Conservation (phyloP, 2,113 vertebrate species). For the Phrynosoma blainvillii region DNA sequence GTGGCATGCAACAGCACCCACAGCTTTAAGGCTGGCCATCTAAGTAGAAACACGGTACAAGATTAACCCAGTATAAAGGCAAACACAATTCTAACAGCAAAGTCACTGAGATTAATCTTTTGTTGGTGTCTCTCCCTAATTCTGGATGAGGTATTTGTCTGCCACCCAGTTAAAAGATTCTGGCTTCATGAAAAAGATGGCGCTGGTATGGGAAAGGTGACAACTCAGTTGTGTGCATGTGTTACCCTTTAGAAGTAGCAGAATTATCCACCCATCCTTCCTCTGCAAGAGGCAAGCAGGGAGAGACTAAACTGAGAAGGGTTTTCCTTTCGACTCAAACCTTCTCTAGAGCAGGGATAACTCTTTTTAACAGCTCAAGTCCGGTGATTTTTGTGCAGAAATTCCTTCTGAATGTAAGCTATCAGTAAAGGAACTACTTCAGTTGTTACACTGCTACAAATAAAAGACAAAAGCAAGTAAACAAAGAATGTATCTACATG, state of each 20-base stretch:
- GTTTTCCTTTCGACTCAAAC: background rate
- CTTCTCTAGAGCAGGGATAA: background rate
- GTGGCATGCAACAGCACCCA: background rate
- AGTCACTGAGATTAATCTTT: background rate
- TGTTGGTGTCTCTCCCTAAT: background rate
- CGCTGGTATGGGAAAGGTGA: background rate
- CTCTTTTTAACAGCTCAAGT: background rate
- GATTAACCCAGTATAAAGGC: background rate
- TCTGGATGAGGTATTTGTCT: background rate
- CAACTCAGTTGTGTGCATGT: fast-evolving
- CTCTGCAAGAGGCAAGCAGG: background rate
- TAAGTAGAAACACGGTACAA: background rate
- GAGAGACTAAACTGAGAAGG: background rate
- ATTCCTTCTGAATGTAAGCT: background rate
- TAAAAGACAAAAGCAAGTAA: too few species aligned
- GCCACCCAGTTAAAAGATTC: background rate
- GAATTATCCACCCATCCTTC: too few species aligned
- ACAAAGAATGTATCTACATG: too few species aligned
- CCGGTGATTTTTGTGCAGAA: fast-evolving
- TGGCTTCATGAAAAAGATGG: too few species aligned
- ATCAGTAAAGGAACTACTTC: background rate
- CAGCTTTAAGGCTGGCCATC: background rate
- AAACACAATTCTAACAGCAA: too few species aligned
- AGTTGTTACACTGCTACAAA: fast-evolving
- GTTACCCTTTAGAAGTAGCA: too few species aligned